Evolutionary conservation across 2,797 vertebrate genomes (phyloP).

Genomic region (Acanthornis magna): DNA sequence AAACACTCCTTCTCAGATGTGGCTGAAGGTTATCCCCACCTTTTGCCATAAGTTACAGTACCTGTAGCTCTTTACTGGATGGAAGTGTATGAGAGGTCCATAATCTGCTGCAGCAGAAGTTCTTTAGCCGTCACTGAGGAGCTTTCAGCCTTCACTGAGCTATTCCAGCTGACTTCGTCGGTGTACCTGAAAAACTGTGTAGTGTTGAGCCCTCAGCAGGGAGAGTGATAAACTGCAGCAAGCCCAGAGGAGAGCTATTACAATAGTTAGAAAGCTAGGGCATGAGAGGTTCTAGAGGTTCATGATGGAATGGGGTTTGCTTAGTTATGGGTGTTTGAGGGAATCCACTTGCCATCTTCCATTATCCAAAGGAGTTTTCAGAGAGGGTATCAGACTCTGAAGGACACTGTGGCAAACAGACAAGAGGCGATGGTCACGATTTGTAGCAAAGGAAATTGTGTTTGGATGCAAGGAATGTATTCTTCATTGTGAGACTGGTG

Average conservation of each 20-base stretch:
- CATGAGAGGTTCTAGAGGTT: background rate
- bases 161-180: background rate
- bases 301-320: background rate
- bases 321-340: background rate
- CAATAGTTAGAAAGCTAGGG: background rate
- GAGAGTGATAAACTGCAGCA: background rate
- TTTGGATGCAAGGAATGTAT: background rate
- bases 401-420: background rate
- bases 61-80: background rate
- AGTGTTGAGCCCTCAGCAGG: background rate
- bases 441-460: background rate
- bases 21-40: background rate
- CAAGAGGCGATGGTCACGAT: background rate
- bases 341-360: background rate
- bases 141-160: no score
- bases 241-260: background rate
- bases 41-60: background rate
- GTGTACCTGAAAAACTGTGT: background rate
- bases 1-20: background rate
- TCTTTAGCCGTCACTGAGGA: background rate
- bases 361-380: background rate
- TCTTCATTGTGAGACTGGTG: background rate
- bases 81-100: background rate
- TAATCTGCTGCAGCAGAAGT: background rate
- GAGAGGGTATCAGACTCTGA: background rate